Evolutionary conservation across 2,797 vertebrate species (phyloP), one percentile per base, ranked within the genome.

Genomic region (Babyrousa celebensis): DNA sequence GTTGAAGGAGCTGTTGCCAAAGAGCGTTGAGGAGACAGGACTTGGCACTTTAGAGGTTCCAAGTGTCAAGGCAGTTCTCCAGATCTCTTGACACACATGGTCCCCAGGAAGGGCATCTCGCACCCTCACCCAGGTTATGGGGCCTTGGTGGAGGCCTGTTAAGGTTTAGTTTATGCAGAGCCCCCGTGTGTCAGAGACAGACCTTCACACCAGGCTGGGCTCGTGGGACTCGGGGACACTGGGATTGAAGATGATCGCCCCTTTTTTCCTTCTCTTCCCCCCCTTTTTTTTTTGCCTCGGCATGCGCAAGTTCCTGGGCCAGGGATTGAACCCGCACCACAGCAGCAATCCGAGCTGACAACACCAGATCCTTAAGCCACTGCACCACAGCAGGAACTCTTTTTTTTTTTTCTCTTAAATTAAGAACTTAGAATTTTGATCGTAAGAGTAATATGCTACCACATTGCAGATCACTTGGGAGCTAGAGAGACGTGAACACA

Each of bases 361-460:
- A 10, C 43, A 48, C 43, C 43, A 10, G 43, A 48, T 48, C 43
- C 43, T 48, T 48, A 48, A 48, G 6, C 43, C 43, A 48, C 43
- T 48, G 43, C 43, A 10, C 43, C 43, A 48, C 6, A 48, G 9
- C 43, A 7, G 6, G 43, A 48, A 48, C 6, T 48, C 43, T 48
- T 48, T 6, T 6, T 8, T 43, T 43, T 43, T 48, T 48, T 48
- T 43, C 21, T 67, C 62, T 80, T 54, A 91, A 68, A 84, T 68
- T 56, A 71, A 85, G n/a, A 91, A 87, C 17, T 80, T 65, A 67
- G 5, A 89, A 48, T 56, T 94, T 92, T 29, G 32, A 77, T 94
- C 89, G 21, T 89, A 63, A 88, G 88, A 88, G 58, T 91, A 91
- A 54, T 63, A 29, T 85, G 78, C 25, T 12, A 36, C 48, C 17